phyloP scores from a whole-genome alignment of 2,113 vertebrate genomes.

The Odobenus rosmarus region DNA sequence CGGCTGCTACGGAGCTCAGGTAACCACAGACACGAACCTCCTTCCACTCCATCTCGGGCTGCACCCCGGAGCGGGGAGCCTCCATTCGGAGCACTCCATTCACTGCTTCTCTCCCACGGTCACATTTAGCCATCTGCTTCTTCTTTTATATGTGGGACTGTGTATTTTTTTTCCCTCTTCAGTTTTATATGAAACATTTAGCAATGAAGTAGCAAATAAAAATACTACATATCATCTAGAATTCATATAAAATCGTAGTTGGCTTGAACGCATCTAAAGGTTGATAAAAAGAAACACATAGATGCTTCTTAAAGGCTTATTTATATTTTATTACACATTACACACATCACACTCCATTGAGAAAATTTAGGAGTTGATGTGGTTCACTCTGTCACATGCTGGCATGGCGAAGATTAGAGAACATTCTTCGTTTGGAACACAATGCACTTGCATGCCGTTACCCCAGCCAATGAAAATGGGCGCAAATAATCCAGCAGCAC shows the following conservation, averaged over 20 bases:
- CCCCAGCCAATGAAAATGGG: background rate
- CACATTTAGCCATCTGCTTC: slow-evolving; percentile 70
- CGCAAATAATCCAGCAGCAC: background rate
- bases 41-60: background rate
- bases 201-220: slow-evolving; percentile 76
- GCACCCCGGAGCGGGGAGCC: background rate
- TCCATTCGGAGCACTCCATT: background rate
- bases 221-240: slow-evolving; percentile 68
- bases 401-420: background rate
- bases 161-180: slow-evolving; percentile 57
- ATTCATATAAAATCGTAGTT: slow-evolving; percentile 68
- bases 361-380: slow-evolving; percentile 49
- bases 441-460: background rate
- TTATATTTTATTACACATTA: slow-evolving; percentile 73
- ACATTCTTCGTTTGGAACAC: background rate
- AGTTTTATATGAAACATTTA: slow-evolving; percentile 76
- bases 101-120: slow-evolving; percentile 51
- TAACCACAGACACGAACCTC: background rate
- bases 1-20: background rate
- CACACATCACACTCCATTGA: slow-evolving; percentile 62
- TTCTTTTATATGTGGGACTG: slow-evolving; percentile 65
- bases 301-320: slow-evolving; percentile 70
- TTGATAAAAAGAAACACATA: slow-evolving; percentile 70
- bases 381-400: slow-evolving; percentile 12
- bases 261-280: slow-evolving; percentile 65